A percentile compares a stretch with the other conserved stretches of the same genome.
These are phyloP conservation scores for Origma solitaria DNA, from an alignment of 2,113 vertebrate species.

Conservation along the genomic window DNA sequence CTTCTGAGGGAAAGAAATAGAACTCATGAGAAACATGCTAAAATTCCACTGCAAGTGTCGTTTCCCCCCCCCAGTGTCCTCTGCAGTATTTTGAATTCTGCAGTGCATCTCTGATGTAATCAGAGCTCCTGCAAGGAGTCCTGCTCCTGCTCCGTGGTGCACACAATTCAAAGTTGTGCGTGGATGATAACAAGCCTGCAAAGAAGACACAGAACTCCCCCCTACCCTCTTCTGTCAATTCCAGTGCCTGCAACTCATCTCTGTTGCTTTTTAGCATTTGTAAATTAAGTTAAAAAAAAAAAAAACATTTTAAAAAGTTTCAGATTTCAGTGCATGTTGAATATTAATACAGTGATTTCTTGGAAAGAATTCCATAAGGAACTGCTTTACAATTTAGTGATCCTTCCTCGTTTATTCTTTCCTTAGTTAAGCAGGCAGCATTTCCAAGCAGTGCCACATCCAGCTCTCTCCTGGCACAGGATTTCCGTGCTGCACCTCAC, in stretches of 20 bases:
- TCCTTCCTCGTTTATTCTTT: neutral
- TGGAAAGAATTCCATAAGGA: neutral
- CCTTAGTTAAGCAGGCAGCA: neutral
- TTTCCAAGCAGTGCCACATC: neutral
- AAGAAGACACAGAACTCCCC: neutral
- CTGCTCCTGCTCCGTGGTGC: constrained; percentile 38
- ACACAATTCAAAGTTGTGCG: constrained; percentile 39
- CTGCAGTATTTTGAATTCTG: constrained; percentile 70
- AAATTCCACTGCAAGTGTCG: constrained; percentile 28
- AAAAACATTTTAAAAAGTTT: neutral
- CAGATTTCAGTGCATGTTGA: neutral
- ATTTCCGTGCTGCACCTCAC: neutral
- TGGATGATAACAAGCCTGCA: constrained; percentile 6
- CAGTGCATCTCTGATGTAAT: constrained; percentile 72
- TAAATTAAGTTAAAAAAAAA: neutral
- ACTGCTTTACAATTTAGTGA: neutral
- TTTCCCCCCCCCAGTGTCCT: constrained; percentile 11
- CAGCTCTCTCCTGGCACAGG: neutral
- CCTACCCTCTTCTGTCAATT: neutral
- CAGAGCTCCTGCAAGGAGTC: constrained; percentile 57
- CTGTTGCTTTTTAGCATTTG: neutral
- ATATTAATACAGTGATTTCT: neutral
- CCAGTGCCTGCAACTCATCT: neutral
- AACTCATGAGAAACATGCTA: constrained; percentile 24
- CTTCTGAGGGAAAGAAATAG: neutral